These are phyloP conservation scores for Fukomys damarensis DNA, from an alignment of 2,113 vertebrate species.

Conservation along the genomic window DNA sequence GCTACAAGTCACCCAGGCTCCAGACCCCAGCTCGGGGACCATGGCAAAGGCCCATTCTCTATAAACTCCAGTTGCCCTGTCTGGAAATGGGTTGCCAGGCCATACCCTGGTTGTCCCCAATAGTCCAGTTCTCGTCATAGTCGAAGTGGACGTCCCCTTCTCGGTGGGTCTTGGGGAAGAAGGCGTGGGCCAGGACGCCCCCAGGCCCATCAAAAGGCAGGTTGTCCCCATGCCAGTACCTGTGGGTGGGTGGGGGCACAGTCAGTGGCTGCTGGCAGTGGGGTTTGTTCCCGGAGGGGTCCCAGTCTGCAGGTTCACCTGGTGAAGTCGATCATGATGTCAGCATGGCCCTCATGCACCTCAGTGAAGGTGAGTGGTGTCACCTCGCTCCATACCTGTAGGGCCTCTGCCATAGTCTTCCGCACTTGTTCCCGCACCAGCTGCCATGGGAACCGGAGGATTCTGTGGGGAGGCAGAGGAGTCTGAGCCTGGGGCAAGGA, in stretches of 20 bases:
- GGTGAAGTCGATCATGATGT: slow-evolving; percentile 93
- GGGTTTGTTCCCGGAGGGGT: neutral
- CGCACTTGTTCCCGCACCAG: slow-evolving; percentile 90
- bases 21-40: neutral
- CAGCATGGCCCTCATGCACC: slow-evolving; percentile 89
- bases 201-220: slow-evolving; percentile 95
- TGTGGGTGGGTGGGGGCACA: slow-evolving; percentile 71
- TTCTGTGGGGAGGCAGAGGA: slow-evolving; percentile 81
- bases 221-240: slow-evolving; percentile 96
- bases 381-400: slow-evolving; percentile 94
- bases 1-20: neutral
- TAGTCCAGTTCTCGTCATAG: slow-evolving; percentile 96
- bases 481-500: neutral
- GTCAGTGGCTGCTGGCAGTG: neutral
- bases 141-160: slow-evolving; percentile 97
- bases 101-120: slow-evolving; percentile 94
- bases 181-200: slow-evolving; percentile 95
- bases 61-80: neutral
- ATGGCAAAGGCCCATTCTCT: neutral
- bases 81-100: neutral
- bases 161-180: slow-evolving; percentile 95
- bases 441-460: slow-evolving; percentile 93
- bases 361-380: slow-evolving; percentile 95
- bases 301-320: slow-evolving; percentile 73
- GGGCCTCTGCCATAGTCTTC: slow-evolving; percentile 90